phyloP scores from a whole-genome alignment of 2,113 vertebrate genomes.

The Neogale vison region DNA sequence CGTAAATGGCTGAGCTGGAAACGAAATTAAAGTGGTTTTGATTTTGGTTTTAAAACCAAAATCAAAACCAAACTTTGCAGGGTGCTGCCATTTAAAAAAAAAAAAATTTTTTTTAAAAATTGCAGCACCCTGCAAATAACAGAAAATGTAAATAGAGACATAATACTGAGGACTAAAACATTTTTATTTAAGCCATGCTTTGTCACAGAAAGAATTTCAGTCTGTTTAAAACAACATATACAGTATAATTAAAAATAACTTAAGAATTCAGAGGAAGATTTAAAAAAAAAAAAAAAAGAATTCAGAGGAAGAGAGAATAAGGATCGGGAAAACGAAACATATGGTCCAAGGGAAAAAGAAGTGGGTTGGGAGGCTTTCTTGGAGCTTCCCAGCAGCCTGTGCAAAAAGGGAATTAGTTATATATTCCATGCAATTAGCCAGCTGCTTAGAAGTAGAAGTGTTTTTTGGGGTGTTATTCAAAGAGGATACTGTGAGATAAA shows the following conservation, averaged over 20 bases:
- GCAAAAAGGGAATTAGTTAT: neutral
- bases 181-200: neutral
- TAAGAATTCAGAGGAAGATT: neutral
- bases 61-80: no score
- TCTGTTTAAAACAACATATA: neutral
- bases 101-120: neutral
- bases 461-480: neutral
- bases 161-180: neutral
- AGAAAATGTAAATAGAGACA: neutral
- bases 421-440: neutral
- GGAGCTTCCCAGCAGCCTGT: neutral
- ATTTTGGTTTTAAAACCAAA: neutral
- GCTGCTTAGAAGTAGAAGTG: neutral
- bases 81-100: no score
- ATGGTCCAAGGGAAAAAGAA: neutral
- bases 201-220: conserved; percentile 33
- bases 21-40: neutral
- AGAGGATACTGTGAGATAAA: neutral
- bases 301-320: neutral
- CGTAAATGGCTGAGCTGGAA: neutral
- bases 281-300: no score
- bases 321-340: neutral
- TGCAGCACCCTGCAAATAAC: neutral
- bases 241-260: neutral
- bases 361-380: neutral